A percentile compares a stretch with the other conserved stretches of the same genome.
Evolutionary conservation across 2,888 invertebrate species (phyloP).

Genomic region (Orthosia gracilis): DNA sequence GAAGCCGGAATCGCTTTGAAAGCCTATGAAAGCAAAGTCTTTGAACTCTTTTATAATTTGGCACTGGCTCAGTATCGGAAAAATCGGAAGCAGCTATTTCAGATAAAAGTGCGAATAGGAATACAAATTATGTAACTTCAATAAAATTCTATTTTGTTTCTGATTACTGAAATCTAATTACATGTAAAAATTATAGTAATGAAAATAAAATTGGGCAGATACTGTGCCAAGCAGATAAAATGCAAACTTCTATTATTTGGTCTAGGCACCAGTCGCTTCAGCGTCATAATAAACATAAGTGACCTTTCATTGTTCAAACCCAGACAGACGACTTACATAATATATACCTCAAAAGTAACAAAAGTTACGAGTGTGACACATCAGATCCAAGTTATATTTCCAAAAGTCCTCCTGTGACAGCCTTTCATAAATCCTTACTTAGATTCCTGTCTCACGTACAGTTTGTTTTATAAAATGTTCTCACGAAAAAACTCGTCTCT

Average conservation of each 20-base stretch:
- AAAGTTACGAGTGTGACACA: constrained; percentile 21
- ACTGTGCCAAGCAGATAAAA: neutral
- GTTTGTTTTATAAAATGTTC: constrained; percentile 36
- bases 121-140: too few species aligned
- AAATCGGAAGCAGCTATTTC: constrained; percentile 8
- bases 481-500: constrained; percentile 40
- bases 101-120: neutral
- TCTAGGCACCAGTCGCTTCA: neutral
- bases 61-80: neutral
- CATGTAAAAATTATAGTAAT: neutral
- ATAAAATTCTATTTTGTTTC: neutral
- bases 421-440: constrained; percentile 43
- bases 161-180: too few species aligned
- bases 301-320: constrained; percentile 1
- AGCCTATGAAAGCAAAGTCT: constrained; percentile 25
- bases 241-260: neutral
- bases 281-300: neutral
- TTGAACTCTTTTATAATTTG: constrained; percentile 18
- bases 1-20: constrained; percentile 17
- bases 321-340: constrained; percentile 4
- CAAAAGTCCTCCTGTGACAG: constrained; percentile 12
- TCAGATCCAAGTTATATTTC: constrained; percentile 15
- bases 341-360: constrained; percentile 1
- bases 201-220: neutral
- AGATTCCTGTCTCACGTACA: constrained; percentile 27